These are phyloP conservation scores for Tinea trinotella DNA, from an alignment of 2,888 invertebrate species.

Conservation along the genomic window DNA sequence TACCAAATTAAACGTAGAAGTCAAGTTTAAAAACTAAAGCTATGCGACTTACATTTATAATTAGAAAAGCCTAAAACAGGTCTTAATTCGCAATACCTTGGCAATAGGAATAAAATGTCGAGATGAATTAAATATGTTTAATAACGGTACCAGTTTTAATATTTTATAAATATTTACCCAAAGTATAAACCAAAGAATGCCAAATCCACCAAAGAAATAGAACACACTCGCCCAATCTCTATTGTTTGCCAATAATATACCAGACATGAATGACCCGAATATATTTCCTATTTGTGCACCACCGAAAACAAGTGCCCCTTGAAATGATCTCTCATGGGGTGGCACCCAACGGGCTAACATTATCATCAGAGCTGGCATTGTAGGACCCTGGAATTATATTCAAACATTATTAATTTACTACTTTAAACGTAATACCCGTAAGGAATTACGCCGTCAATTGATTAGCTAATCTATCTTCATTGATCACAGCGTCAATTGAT, in stretches of 20 bases:
- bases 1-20: too few relatives aligned
- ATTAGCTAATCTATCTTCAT: too few relatives aligned
- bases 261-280: slow-evolving; percentile 67
- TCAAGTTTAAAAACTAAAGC: too few relatives aligned
- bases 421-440: too few relatives aligned
- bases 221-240: slow-evolving; percentile 72
- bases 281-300: slow-evolving; percentile 73
- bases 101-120: not conserved
- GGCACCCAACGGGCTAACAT: slow-evolving; percentile 76
- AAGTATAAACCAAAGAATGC: slow-evolving; percentile 65
- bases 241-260: slow-evolving; percentile 57
- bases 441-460: too few relatives aligned
- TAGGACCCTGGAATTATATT: slow-evolving; percentile 73
- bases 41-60: too few relatives aligned
- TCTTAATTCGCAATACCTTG: not conserved
- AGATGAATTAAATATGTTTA: too few relatives aligned
- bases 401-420: not conserved
- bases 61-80: not conserved
- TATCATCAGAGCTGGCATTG: slow-evolving; percentile 78
- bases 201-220: slow-evolving; percentile 72
- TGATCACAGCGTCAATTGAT: too few relatives aligned
- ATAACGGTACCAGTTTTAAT: too few relatives aligned
- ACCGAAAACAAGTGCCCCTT: slow-evolving; percentile 74
- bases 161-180: too few relatives aligned
- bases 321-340: slow-evolving; percentile 68